Evolutionary conservation across 2,888 invertebrate genomes (phyloP).

Genomic region (Eupithecia subfuscata): DNA sequence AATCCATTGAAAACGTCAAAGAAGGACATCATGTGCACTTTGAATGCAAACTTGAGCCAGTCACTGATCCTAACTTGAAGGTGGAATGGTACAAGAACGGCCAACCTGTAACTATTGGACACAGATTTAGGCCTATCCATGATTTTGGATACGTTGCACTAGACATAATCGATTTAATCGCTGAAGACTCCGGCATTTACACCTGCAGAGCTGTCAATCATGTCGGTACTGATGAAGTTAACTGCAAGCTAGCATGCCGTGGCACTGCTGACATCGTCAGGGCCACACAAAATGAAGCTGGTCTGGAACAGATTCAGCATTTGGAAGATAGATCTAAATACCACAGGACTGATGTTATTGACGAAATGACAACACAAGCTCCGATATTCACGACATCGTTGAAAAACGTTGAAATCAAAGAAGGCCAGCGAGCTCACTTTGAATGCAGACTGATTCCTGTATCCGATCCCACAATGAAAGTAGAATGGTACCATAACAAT

Average conservation of each 20-base stretch:
- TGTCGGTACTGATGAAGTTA: constrained; percentile 94
- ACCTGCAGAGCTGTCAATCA: constrained; percentile 96
- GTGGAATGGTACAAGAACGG: constrained; percentile 99
- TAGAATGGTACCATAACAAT: constrained; percentile 98
- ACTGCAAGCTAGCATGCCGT: constrained; percentile 88
- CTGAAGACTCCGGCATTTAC: constrained; percentile 97
- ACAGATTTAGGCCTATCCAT: constrained; percentile 97
- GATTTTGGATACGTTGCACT: constrained; percentile 99
- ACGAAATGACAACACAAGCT: constrained; percentile 94
- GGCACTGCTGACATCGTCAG: constrained; percentile 92
- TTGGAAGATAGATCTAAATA: constrained; percentile 93
- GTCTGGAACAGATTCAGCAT: constrained; percentile 94
- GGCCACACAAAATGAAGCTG: constrained; percentile 93
- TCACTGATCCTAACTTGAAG: constrained; percentile 97
- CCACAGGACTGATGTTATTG: constrained; percentile 88
- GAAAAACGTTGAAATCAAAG: constrained; percentile 95
- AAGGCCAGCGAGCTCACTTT: constrained; percentile 97
- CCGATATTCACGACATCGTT: constrained; percentile 97
- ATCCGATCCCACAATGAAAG: constrained; percentile 95
- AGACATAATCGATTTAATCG: constrained; percentile 97
- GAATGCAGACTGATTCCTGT: constrained; percentile 97
- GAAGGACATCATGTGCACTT: constrained; percentile 98
- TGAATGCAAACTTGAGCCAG: constrained; percentile 98
- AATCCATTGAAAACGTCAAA: constrained; percentile 91
- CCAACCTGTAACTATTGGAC: constrained; percentile 95